Percentiles rank a stretch among this genome's conserved stretches.
Evolutionary conservation across 2,888 invertebrate genomes (phyloP).

Genomic region (Amaurobius ferox): DNA sequence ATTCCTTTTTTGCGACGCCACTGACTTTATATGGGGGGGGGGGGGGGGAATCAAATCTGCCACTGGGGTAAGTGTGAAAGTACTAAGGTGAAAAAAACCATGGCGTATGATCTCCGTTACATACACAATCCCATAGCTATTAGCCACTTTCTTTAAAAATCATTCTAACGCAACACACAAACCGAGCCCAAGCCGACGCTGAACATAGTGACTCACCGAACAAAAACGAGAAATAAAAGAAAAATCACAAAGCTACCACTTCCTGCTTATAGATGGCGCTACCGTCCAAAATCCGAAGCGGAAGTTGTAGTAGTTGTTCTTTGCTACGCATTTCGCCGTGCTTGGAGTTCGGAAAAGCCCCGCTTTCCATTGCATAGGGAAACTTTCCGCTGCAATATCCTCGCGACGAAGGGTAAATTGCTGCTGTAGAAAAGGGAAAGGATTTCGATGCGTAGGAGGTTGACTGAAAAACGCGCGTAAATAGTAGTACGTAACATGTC

Average conservation of each 20-base stretch:
- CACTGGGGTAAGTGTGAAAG: no score
- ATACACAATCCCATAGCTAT: no score
- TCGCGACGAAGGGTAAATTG: neutral
- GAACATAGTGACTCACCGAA: no score
- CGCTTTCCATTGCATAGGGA: neutral
- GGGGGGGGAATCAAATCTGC: no score
- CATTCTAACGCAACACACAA: neutral
- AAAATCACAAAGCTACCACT: neutral
- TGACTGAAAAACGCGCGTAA: no score
- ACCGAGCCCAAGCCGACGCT: no score
- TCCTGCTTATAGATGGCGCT: neutral
- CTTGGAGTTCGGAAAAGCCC: neutral
- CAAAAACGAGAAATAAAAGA: neutral
- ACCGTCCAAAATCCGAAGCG: neutral
- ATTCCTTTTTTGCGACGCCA: no score
- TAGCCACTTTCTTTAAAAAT: neutral
- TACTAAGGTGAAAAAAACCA: no score
- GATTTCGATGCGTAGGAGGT: neutral
- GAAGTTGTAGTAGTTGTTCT: neutral
- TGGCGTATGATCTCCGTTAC: no score
- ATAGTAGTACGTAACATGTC: no score
- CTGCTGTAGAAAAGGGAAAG: neutral
- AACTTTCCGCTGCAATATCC: neutral
- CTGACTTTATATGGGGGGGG: no score
- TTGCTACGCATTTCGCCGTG: neutral